Base-by-base conservation (phyloP, 1,140 invertebrate genomes). In the Mamestra configurata region DNA sequence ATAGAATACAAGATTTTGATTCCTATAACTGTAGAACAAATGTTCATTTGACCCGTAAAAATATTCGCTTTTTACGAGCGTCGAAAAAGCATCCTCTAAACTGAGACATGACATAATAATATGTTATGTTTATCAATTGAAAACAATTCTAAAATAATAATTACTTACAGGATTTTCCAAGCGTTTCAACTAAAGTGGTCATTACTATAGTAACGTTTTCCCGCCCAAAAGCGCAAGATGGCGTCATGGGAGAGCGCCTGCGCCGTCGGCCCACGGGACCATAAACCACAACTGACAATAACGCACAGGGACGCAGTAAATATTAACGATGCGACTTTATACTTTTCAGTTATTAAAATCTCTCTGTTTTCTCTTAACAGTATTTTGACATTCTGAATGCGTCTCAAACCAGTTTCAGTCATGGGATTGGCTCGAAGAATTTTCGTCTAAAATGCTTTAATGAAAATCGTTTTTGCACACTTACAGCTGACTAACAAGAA, bases 201-300 rank as follows among this genome's bases (percentile, higher is more conserved):
- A 89, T 90, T 88, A 88, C 59, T 81, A 66, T 87, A 81, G 86
- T 85, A 86, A 86, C 84, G 61, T 90, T 92, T 92, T 91, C 88
- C 90, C 89, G 90, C 88, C 90, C 85, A 87, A 93, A 90, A 90
- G 81, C 78, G 80, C 87, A 86, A 90, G 86, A 90, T 86, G 87
- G 85, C 91, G 89, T 93, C 90, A 93, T 93, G 92, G 92, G 92
- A 93, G 91, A 93, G 68, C 80, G 91, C 87, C 79, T 82, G 51
- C 53, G 84, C 27, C 76, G 82, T 73, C 43, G n/a, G 72, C 80
- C 77, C 87, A 88, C 73, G 87, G 86, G 80, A 90, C 77, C 91
- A 93, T 93, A 92, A 91, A 93, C 87, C 92, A 93, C 92, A 78
- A 77, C 55, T 61, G 55, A 55, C 66, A 77, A 72, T 79, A 81